phyloP scores from a whole-genome alignment of 1,140 invertebrate species.

The Pachypsylla venusta region DNA sequence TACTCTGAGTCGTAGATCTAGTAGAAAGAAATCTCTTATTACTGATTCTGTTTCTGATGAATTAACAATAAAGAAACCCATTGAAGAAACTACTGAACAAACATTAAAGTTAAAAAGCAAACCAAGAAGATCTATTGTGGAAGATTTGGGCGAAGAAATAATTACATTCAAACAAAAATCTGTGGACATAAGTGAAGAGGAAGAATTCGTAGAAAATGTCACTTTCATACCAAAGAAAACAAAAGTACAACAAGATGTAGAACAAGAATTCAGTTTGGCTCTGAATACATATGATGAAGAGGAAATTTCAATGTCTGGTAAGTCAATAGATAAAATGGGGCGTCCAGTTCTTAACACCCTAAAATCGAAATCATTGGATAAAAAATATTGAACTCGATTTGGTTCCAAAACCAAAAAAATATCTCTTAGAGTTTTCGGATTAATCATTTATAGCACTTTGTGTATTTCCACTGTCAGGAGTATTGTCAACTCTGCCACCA shows the following conservation, averaged over 20 bases:
- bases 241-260: slow-evolving; percentile 62
- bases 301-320: slow-evolving; percentile 67
- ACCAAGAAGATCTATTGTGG: slow-evolving; percentile 19
- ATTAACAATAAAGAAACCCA: slow-evolving; percentile 30
- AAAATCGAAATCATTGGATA: too few species aligned
- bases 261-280: slow-evolving; percentile 72
- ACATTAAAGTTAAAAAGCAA: slow-evolving; percentile 15
- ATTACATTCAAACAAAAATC: slow-evolving; percentile 23
- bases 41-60: slow-evolving; percentile 32
- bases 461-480: too few species aligned
- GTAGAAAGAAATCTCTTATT: slow-evolving; percentile 14
- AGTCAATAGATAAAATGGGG: slow-evolving; percentile 26
- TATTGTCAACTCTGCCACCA: too few species aligned
- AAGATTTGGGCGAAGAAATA: slow-evolving; percentile 24
- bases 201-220: slow-evolving; percentile 20
- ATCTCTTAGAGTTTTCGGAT: too few species aligned
- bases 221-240: slow-evolving; percentile 30
- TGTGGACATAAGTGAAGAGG: slow-evolving; percentile 18
- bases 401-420: too few species aligned
- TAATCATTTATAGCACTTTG: too few species aligned
- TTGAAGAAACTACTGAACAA: slow-evolving; percentile 20
- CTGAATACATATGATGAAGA: slow-evolving; percentile 69
- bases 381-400: too few species aligned
- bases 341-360: too few species aligned
- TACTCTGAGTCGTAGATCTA: slow-evolving; percentile 10